Evolutionary conservation across 2,113 vertebrate species (phyloP), one percentile per base, ranked within the genome.

Genomic region (Nannobrachium achirus): DNA sequence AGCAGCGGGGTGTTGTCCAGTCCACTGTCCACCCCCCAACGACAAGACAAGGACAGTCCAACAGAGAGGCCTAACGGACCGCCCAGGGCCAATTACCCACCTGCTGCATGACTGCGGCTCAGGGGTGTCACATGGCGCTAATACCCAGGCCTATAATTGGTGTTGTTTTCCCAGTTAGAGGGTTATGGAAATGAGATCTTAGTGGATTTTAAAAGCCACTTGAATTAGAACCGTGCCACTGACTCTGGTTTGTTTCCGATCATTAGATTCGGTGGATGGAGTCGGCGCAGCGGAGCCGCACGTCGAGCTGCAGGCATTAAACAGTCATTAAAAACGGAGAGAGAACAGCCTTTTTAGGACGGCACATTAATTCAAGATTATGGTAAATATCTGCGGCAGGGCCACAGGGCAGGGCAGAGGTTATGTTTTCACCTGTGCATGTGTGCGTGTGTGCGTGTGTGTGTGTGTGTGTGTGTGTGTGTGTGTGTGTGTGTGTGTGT

Each of bases 41-140:
- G 69, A n/a, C 46, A 18, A 75, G 78, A 82, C 74, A 80, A 88
- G 76, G 86, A 85, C 82, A 72, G 78, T 58, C 81, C 79, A 78
- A 74, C 40, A 45, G 81, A 79, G 78, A 11, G 42, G 56, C 71
- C 53, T n/a, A 38, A 66, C 44, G 74, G 53, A 72, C 79, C 68
- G 70, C 81, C 84, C 77, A 69, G 63, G 81, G 78, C 87, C 87
- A 89, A 88, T 89, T 88, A 88, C 77, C 86, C 86, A 86, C 85
- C 87, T 84, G 85, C 85, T 83, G 80, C 77, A 74, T 73, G 71
- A 84, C 77, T 56, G 76, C 65, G 15, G 70, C 73, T 79, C 69
- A 62, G 63, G 56, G 75, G 65, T 73, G 80, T 86, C 86, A 78
- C 76, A 78, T 79, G 66, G 80, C 69, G 80, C 82, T 84, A 82